Base-by-base conservation (phyloP, 2,888 invertebrate genomes). In the Diarsia dahlii region DNA sequence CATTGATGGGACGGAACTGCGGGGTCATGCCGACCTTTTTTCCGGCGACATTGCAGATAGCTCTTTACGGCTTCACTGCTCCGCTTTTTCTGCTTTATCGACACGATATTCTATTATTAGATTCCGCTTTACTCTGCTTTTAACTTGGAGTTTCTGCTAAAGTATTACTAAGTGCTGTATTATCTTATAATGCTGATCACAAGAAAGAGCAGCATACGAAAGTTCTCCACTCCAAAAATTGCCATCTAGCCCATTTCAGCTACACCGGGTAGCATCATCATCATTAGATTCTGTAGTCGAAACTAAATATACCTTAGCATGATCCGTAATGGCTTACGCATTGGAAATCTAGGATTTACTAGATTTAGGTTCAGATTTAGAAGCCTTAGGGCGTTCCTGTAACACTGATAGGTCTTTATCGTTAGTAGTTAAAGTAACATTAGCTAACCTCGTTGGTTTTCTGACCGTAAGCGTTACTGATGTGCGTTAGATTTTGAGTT, bases 21-120 rank as follows among this genome's bases (percentile, higher is more conserved):
- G 78, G 81, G 81, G n/a, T 23, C 3, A 20, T 13, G 63, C 68
- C 45, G 63, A 74, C 63, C 67, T 63, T 74, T 34, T 64, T 75
- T 28, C 28, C 12, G 23, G 23, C 62, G 67, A 52, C 46, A 46
- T 45, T 74, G 81, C 75, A 18, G 50, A 78, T 67, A 67, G 18
- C 63, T 66, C 20, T 80, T 80, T 65, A 52, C 18, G 58, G 13
- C 20, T 58, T 71, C 20, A 52, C 50, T 20, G 23, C n/a, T 63
- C 2, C 18, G 23, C 18, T 13, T 67, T 80, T 80, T 50, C 18
- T 63, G 48, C 23, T 80, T 63, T 12, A 56, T 50, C 52, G 46
- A 68, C 39, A 10, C 9, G 2, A 9, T 52, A 20, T 52, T 68
- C 10, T 63, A 63, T 63, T 45, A 46, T 45, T 45, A 63, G 63